A percentile compares a stretch with the other conserved stretches of the same genome.
Conservation (phyloP, 23 tunicate species). For the Styela clava region DNA sequence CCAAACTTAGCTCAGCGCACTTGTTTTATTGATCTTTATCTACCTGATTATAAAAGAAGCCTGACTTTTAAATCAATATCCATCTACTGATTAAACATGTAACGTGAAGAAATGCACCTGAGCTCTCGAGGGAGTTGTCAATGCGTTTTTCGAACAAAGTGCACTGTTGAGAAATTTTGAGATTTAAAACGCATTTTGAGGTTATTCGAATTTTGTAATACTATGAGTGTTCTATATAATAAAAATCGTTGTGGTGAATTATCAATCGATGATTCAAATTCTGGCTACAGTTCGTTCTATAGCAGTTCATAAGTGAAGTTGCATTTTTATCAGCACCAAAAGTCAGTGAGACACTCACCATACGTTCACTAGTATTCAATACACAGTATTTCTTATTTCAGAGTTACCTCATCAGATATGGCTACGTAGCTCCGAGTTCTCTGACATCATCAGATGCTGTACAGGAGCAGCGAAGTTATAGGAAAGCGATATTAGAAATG, state of each 20-base stretch:
- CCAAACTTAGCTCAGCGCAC: not conserved
- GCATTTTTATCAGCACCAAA: no score
- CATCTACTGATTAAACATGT: not conserved
- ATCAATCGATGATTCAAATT: not conserved
- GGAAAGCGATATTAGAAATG: conserved; percentile 41
- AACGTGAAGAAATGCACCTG: not conserved
- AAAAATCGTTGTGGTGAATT: not conserved
- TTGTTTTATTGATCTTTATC: not conserved
- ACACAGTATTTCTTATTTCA: conserved; percentile 30
- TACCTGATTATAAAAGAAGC: not conserved
- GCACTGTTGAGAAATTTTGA: not conserved
- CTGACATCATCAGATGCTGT: conserved; percentile 29
- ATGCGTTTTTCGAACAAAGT: not conserved
- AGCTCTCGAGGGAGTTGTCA: not conserved
- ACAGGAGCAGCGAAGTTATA: conserved; percentile 40
- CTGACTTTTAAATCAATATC: not conserved
- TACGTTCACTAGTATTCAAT: no score
- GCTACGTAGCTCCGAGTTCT: conserved; percentile 55
- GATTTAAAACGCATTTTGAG: no score
- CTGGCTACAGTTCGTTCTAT: no score
- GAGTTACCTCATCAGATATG: conserved; percentile 67
- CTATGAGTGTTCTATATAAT: no score
- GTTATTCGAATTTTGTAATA: not conserved
- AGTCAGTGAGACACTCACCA: no score
- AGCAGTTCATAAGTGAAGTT: no score